Conservation (phyloP, 1,140 invertebrate genomes). For the Atta colombica region DNA sequence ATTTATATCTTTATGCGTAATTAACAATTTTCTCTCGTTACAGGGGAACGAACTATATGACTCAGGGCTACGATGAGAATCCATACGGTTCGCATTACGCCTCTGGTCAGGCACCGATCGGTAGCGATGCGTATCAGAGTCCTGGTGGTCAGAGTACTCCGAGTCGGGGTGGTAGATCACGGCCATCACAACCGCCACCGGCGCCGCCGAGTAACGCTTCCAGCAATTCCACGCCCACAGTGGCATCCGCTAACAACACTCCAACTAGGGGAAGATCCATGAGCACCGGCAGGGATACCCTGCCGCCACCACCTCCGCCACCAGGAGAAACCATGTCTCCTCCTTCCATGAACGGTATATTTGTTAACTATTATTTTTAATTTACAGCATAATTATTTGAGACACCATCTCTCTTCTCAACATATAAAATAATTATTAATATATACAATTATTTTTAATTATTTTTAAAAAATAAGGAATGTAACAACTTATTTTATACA, state of each 20-base stretch:
- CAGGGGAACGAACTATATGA: constrained; percentile 81
- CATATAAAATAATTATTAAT: not conserved
- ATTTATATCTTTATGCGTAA: not conserved
- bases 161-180: constrained; percentile 87
- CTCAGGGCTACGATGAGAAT: constrained; percentile 85
- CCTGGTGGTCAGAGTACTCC: constrained; percentile 88
- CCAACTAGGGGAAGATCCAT: constrained; percentile 90
- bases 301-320: constrained; percentile 96
- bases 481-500: not conserved
- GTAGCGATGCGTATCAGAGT: constrained; percentile 85
- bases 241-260: constrained; percentile 89
- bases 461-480: not conserved
- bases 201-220: constrained; percentile 92
- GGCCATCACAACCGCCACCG: constrained; percentile 95
- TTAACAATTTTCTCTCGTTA: constrained; percentile 20
- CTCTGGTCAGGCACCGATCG: constrained; percentile 82
- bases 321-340: constrained; percentile 88
- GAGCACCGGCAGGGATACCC: constrained; percentile 90
- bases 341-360: constrained; percentile 84
- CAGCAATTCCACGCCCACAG: constrained; percentile 90
- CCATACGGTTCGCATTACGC: constrained; percentile 85
- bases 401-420: not conserved
- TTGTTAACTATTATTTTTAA: constrained; percentile 1
- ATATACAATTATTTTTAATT: not conserved
- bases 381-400: not conserved